Evolutionary conservation across 2,797 vertebrate genomes (phyloP).

Genomic region (Cynopterus sphinx): DNA sequence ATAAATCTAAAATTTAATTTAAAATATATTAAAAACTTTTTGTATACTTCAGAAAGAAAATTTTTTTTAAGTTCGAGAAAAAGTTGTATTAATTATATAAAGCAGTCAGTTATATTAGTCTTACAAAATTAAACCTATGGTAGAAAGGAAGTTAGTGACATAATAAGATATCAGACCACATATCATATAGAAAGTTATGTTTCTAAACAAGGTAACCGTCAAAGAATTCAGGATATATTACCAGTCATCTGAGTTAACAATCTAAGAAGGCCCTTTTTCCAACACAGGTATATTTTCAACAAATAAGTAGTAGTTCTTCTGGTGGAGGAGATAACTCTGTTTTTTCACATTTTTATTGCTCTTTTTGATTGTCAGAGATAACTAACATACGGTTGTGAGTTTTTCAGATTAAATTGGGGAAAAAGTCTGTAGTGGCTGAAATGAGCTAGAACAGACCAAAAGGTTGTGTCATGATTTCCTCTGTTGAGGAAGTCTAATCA

Average conservation of each 20-base stretch:
- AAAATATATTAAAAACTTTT: conserved; percentile 26
- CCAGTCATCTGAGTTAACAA: neutral
- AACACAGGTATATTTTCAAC: conserved; percentile 3
- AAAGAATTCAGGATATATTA: conserved; percentile 42
- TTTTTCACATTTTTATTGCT: neutral
- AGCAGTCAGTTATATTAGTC: neutral
- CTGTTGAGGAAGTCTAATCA: neutral
- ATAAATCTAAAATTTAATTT: conserved; percentile 57
- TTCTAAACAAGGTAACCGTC: conserved; percentile 29
- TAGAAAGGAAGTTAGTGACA: conserved; percentile 39
- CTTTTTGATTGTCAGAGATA: conserved; percentile 18
- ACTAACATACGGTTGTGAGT: neutral
- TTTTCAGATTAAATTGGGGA: neutral
- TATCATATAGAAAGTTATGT: neutral
- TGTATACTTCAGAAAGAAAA: neutral
- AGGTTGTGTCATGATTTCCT: neutral
- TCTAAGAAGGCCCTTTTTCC: conserved; percentile 1
- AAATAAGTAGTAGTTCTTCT: neutral
- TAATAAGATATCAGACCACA: conserved; percentile 13
- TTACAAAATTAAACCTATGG: conserved; percentile 52
- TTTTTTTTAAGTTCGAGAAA: conserved; percentile 38
- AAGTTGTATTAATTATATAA: neutral
- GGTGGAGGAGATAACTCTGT: neutral
- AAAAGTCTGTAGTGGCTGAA: neutral
- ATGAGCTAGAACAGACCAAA: neutral